Conservation (phyloP, 2,888 invertebrate species). For the Clepsis dumicolana region DNA sequence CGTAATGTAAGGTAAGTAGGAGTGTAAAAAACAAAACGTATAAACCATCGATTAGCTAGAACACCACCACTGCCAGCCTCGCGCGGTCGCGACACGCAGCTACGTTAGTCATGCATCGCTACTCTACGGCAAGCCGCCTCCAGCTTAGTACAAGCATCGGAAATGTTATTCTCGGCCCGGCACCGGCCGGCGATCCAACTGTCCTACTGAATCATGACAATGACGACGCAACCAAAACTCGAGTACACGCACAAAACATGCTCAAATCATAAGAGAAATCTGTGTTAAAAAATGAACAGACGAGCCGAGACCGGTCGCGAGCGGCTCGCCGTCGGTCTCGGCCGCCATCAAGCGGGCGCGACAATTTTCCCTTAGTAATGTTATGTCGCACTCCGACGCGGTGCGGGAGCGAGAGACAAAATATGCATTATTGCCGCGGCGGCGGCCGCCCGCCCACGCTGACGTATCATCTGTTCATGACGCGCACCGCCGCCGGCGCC, state of each 20-base stretch:
- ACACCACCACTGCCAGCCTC: slow-evolving; percentile 32
- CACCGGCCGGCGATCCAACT: slow-evolving; percentile 12
- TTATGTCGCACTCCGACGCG: slow-evolving; percentile 54
- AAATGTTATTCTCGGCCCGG: slow-evolving; percentile 15
- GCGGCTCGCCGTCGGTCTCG: slow-evolving; percentile 61
- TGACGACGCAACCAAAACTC: slow-evolving; percentile 55
- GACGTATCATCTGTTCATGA: slow-evolving; percentile 1
- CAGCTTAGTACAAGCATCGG: slow-evolving; percentile 22
- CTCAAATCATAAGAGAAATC: slow-evolving; percentile 61
- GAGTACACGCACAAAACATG: slow-evolving; percentile 67
- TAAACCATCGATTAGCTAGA: slow-evolving; percentile 32
- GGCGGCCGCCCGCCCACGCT: slow-evolving; percentile 38
- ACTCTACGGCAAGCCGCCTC: slow-evolving; percentile 22
- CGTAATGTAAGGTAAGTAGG: background rate
- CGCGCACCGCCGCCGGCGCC: slow-evolving; percentile 14
- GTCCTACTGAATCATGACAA: slow-evolving; percentile 41
- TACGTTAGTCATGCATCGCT: slow-evolving; percentile 40
- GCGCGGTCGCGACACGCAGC: slow-evolving; percentile 24
- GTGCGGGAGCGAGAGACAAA: slow-evolving; percentile 67
- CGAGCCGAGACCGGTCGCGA: slow-evolving; percentile 59
- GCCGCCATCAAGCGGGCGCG: slow-evolving; percentile 68
- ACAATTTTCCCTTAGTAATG: slow-evolving; percentile 85
- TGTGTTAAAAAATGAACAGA: slow-evolving; percentile 58
- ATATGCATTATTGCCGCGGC: slow-evolving; percentile 76
- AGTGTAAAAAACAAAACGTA: slow-evolving; percentile 20